Conservation (phyloP, 2,888 invertebrate species). For the Graphium colonna region DNA sequence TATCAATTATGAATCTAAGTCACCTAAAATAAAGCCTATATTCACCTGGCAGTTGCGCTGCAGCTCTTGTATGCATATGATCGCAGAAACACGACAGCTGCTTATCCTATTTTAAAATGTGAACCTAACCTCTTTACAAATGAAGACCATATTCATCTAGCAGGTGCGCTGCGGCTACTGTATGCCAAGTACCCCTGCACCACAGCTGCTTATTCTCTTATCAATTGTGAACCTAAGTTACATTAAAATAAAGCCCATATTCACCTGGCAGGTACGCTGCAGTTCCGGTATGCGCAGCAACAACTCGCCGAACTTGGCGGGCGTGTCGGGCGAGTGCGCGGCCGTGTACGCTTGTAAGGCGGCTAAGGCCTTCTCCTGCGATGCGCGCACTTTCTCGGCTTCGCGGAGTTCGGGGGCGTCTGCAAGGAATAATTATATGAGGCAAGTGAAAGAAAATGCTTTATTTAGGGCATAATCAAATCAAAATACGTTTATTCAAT, state of each 20-base stretch:
- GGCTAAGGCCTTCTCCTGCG: conserved; percentile 96
- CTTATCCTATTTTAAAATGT: too few species aligned
- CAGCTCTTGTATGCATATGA: conserved; percentile 96
- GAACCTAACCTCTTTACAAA: too few species aligned
- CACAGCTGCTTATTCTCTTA: too few species aligned
- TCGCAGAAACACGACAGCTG: too few species aligned
- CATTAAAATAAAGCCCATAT: conserved; percentile 32
- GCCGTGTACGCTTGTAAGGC: conserved; percentile 95
- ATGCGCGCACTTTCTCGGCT: conserved; percentile 95
- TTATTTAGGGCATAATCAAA: too few species aligned
- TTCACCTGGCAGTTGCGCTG: conserved; percentile 95
- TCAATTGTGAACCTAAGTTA: too few species aligned
- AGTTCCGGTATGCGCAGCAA: conserved; percentile 95
- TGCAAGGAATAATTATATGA: conserved; percentile 38
- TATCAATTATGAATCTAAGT: too few species aligned
- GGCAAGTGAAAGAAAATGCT: too few species aligned
- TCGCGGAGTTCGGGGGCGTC: conserved; percentile 96
- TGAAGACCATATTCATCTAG: too few species aligned
- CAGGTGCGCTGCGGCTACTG: too few species aligned
- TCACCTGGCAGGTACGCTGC: conserved; percentile 95
- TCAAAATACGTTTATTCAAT: too few species aligned
- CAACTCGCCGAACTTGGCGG: conserved; percentile 96
- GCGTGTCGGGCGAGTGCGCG: conserved; percentile 94
- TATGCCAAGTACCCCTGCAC: too few species aligned
- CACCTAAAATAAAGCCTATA: not conserved